Evolutionary conservation across 1,140 invertebrate genomes (phyloP).

Genomic region (Euglossa dilemma): DNA sequence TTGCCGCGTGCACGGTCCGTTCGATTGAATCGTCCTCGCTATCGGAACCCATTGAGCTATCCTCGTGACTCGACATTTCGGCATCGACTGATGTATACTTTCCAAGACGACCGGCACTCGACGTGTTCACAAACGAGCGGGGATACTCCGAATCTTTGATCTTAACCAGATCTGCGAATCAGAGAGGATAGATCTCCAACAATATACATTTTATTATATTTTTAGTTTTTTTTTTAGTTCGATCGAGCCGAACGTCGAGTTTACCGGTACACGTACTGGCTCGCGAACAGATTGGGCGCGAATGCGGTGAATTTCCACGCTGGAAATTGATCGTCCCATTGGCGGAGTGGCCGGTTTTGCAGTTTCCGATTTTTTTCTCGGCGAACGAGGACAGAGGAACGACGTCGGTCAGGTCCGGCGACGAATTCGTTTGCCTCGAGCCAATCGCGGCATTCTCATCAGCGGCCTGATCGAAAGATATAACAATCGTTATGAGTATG

Average conservation of each 20-base stretch:
- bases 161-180: slow-evolving; percentile 60
- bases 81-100: slow-evolving; percentile 70
- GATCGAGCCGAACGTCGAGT: background rate
- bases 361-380: background rate
- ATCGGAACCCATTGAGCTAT: slow-evolving; percentile 71
- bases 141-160: slow-evolving; percentile 58
- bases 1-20: background rate
- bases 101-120: slow-evolving; percentile 55
- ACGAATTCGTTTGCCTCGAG: background rate
- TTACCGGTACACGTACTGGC: background rate
- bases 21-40: slow-evolving; percentile 43
- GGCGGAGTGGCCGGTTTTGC: background rate
- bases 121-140: slow-evolving; percentile 49
- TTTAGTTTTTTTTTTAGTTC: slow-evolving; percentile 11
- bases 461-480: slow-evolving; percentile 17
- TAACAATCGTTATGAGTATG: background rate
- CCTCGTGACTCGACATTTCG: slow-evolving; percentile 78
- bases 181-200: slow-evolving; percentile 33
- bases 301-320: slow-evolving; percentile 13
- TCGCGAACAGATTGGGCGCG: background rate
- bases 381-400: background rate
- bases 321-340: background rate
- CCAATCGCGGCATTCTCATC: background rate
- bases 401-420: background rate
- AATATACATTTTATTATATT: slow-evolving; percentile 48